These are phyloP conservation scores for Crocuta crocuta DNA, from an alignment of 2,113 vertebrate species.

Conservation along the genomic window DNA sequence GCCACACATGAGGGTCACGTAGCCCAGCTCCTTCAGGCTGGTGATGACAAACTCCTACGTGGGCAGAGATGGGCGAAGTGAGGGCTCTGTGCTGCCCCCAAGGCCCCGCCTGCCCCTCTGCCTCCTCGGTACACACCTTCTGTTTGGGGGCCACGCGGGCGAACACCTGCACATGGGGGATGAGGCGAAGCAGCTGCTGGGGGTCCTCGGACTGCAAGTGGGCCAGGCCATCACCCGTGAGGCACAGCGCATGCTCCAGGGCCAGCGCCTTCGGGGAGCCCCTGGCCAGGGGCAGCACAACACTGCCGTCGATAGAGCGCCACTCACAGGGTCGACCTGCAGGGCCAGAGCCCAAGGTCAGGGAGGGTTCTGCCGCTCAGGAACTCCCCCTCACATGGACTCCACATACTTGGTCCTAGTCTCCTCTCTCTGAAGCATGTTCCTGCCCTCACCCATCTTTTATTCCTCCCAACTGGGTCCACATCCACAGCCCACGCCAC, in stretches of 20 bases:
- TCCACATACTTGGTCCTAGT: rapidly evolving
- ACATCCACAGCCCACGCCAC: not conserved
- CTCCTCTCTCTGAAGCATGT: no score
- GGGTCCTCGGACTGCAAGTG: slow-evolving; percentile 83
- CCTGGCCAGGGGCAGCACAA: slow-evolving; percentile 84
- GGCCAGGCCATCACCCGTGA: slow-evolving; percentile 94
- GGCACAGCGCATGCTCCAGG: slow-evolving; percentile 90
- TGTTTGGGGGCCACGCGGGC: slow-evolving; percentile 90
- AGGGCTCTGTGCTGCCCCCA: rapidly evolving
- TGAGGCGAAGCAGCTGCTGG: slow-evolving; percentile 82
- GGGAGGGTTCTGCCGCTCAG: no score
- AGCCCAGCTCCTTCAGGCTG: slow-evolving; percentile 95
- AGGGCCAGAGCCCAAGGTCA: not conserved
- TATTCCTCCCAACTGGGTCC: not conserved
- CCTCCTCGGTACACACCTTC: slow-evolving; percentile 82
- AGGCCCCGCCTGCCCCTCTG: rapidly evolving
- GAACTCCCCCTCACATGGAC: not conserved
- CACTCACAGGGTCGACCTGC: slow-evolving; percentile 91
- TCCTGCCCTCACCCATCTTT: not conserved
- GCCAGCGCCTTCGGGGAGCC: slow-evolving; percentile 85
- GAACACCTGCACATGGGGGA: slow-evolving; percentile 88
- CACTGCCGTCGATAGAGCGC: slow-evolving; percentile 91
- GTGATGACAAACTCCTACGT: slow-evolving; percentile 97
- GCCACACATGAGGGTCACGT: slow-evolving; percentile 96
- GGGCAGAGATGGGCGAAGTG: not conserved